Evolutionary conservation across 2,113 vertebrate species (phyloP).

Genomic region (Tylochromis polylepis): DNA sequence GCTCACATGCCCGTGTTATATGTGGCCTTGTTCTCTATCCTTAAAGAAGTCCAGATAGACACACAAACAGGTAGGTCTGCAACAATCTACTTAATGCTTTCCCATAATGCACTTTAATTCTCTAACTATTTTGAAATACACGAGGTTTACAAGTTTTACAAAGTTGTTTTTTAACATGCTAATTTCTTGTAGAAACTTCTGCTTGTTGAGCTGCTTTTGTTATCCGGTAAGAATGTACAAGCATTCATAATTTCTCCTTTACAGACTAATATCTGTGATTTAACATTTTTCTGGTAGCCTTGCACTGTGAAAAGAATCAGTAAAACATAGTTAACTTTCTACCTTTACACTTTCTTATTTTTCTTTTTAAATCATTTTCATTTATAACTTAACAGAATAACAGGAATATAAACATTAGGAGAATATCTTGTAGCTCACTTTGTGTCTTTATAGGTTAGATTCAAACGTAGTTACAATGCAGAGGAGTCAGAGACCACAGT

Average conservation of each 20-base stretch:
- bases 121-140: fast-evolving
- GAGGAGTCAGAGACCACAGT: neutral
- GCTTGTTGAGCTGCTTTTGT: neutral
- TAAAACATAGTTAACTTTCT: no score
- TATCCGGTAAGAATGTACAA: neutral
- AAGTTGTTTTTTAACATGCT: neutral
- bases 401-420: fast-evolving
- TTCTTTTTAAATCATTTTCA: no score
- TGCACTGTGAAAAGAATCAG: neutral
- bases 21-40: neutral
- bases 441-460: neutral
- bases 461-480: neutral
- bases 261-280: neutral
- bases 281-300: neutral
- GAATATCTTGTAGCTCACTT: fast-evolving
- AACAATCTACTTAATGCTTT: neutral
- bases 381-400: neutral
- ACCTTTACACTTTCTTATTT: no score
- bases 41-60: neutral
- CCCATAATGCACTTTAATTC: fast-evolving
- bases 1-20: neutral
- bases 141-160: fast-evolving
- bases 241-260: fast-evolving
- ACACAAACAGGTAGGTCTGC: neutral
- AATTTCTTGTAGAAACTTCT: neutral